phyloP scores from a whole-genome alignment of 2,888 invertebrate genomes.

The Phrixothrix hirtus region DNA sequence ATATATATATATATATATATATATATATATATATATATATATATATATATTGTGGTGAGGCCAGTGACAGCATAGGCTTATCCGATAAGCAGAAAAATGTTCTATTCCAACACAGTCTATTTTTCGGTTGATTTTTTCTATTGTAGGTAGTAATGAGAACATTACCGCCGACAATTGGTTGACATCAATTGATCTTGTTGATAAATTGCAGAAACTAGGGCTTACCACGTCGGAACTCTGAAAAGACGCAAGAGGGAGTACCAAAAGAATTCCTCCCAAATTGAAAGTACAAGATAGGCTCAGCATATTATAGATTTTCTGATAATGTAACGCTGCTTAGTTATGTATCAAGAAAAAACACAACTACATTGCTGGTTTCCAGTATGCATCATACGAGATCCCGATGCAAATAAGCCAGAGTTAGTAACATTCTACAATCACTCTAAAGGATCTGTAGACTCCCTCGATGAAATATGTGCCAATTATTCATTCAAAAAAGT shows the following conservation, averaged over 20 bases:
- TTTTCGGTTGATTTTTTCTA: conserved; percentile 37
- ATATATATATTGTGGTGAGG: conserved; percentile 42
- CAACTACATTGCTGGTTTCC: background rate
- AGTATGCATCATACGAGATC: too few species aligned
- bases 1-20: too few species aligned
- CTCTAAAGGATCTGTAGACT: too few species aligned
- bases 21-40: too few species aligned
- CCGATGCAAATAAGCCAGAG: too few species aligned
- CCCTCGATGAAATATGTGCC: too few species aligned
- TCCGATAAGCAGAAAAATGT: conserved; percentile 36
- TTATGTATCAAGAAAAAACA: background rate
- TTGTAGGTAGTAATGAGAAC: conserved; percentile 43
- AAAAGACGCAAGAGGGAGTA: conserved; percentile 35
- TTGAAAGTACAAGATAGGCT: conserved; percentile 22
- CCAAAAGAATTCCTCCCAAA: conserved; percentile 33
- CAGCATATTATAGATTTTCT: conserved; percentile 4
- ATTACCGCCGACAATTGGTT: too few species aligned
- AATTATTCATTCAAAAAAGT: too few species aligned
- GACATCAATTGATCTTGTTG: conserved; percentile 40
- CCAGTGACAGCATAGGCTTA: conserved; percentile 39
- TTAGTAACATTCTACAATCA: too few species aligned
- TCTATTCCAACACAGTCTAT: conserved; percentile 42
- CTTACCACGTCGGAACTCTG: conserved; percentile 37
- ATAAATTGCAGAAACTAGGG: conserved; percentile 28
- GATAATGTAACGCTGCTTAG: background rate